phyloP scores from a whole-genome alignment of 2,797 vertebrate species.

The Capromys pilorides region DNA sequence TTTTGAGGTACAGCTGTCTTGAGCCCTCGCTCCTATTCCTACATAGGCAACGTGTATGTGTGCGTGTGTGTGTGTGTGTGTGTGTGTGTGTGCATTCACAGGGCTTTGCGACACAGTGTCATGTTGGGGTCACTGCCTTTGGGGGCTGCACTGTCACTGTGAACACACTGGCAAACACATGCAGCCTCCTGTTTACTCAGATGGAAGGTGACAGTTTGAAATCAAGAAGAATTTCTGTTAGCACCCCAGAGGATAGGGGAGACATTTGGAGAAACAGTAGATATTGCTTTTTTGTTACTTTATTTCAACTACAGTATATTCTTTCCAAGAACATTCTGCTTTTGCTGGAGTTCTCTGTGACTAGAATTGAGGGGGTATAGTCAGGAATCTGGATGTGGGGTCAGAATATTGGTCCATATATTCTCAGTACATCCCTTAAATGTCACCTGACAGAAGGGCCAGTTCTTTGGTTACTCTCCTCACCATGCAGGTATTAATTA shows the following conservation, averaged over 20 bases:
- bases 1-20: neutral
- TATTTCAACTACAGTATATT: neutral
- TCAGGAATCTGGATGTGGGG: neutral
- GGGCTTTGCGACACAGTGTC: neutral
- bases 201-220: neutral
- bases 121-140: neutral
- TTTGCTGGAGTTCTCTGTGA: neutral
- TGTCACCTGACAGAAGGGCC: neutral
- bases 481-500: neutral
- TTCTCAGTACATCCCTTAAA: neutral
- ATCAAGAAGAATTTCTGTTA: neutral
- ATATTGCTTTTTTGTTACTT: neutral
- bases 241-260: neutral
- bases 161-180: neutral
- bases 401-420: neutral
- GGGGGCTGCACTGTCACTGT: neutral
- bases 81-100: neutral
- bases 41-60: neutral
- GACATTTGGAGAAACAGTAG: neutral
- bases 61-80: neutral
- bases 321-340: neutral
- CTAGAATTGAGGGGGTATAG: neutral
- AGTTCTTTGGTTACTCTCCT: neutral
- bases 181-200: neutral
- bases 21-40: neutral